These are phyloP conservation scores for Nymphicus hollandicus DNA, from an alignment of 2,113 vertebrate species.

Conservation along the genomic window DNA sequence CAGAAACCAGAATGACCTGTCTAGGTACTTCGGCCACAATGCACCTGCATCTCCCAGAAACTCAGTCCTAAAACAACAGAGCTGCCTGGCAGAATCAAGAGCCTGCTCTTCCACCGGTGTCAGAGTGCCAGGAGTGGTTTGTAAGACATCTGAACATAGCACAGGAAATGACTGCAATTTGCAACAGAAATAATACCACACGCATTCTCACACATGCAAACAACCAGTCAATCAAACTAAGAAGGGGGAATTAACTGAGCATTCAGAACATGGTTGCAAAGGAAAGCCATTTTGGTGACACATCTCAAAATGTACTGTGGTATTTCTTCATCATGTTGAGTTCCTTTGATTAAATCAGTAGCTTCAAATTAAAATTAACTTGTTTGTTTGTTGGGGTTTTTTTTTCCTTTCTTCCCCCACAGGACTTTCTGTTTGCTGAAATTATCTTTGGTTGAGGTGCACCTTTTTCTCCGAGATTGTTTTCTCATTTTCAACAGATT, in stretches of 20 bases:
- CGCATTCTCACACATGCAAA: background rate
- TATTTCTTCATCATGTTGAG: background rate
- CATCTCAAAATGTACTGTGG: background rate
- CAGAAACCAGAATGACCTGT: accelerated
- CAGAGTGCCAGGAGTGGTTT: background rate
- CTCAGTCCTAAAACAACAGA: no score
- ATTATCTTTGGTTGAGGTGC: background rate
- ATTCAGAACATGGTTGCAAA: background rate
- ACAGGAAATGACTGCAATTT: background rate
- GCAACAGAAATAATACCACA: background rate
- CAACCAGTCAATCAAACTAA: accelerated
- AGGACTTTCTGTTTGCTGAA: background rate
- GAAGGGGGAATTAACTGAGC: background rate
- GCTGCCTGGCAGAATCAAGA: background rate
- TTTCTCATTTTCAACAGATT: background rate
- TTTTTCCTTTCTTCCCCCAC: background rate
- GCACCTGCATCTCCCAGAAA: background rate
- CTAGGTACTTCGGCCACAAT: accelerated
- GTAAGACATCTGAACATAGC: background rate
- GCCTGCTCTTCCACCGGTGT: background rate
- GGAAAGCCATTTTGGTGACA: background rate
- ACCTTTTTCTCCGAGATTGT: accelerated
- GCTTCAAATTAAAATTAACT: background rate
- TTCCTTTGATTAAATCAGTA: background rate
- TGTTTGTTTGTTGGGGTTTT: background rate